phyloP scores from a whole-genome alignment of 2,888 invertebrate species.

The Ceramica pisi region DNA sequence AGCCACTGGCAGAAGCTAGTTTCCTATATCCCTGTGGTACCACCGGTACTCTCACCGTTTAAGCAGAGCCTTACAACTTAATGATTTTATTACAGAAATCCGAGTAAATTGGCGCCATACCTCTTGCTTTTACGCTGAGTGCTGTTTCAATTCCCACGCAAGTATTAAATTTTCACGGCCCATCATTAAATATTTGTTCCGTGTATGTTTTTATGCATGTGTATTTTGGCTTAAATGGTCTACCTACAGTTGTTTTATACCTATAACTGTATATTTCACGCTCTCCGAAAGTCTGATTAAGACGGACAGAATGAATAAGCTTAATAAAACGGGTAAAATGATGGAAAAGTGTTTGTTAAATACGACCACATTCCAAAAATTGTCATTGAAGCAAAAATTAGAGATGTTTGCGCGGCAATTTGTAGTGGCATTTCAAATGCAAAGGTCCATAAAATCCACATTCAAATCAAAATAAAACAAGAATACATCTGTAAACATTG shows the following conservation, averaged over 20 bases:
- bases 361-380: too few species aligned
- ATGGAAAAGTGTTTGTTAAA: not conserved
- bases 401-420: not conserved
- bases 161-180: slow-evolving; percentile 38
- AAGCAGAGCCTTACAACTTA: too few species aligned
- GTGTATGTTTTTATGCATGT: slow-evolving; percentile 38
- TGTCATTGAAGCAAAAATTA: not conserved
- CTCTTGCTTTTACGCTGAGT: not conserved
- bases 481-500: slow-evolving; percentile 29
- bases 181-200: slow-evolving; percentile 54
- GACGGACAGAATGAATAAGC: too few species aligned
- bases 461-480: slow-evolving; percentile 17
- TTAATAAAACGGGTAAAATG: not conserved
- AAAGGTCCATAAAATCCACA: not conserved
- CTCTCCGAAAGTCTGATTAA: not conserved
- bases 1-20: too few species aligned
- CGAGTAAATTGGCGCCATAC: slow-evolving; percentile 16
- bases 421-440: not conserved
- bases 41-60: not conserved
- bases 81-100: slow-evolving; percentile 6
- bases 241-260: slow-evolving; percentile 6
- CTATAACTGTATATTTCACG: slow-evolving; percentile 2
- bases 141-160: slow-evolving; percentile 41
- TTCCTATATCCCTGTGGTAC: too few species aligned
- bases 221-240: not conserved